Evolutionary conservation across 1,140 invertebrate species (phyloP).

Genomic region (Vanessa atalanta): DNA sequence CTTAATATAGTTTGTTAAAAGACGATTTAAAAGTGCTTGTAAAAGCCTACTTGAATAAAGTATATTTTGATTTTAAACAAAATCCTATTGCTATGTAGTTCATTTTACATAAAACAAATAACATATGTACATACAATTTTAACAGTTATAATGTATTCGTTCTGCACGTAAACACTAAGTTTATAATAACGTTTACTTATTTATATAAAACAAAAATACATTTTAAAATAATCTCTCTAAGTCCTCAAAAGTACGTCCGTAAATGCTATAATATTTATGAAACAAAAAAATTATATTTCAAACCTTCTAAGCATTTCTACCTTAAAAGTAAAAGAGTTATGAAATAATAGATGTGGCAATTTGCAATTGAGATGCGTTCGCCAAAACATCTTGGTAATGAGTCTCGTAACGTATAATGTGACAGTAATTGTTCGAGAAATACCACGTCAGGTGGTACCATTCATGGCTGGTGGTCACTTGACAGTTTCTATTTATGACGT

Average conservation of each 20-base stretch:
- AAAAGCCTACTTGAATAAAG: too few relatives aligned
- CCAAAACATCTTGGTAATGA: slow-evolving; percentile 13
- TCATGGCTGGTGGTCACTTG: slow-evolving; percentile 13
- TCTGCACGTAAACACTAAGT: too few relatives aligned
- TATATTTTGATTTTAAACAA: too few relatives aligned
- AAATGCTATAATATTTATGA: slow-evolving; percentile 11
- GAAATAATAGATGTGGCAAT: slow-evolving; percentile 22
- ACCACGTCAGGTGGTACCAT: slow-evolving; percentile 17
- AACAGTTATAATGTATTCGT: too few relatives aligned
- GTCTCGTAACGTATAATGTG: slow-evolving; percentile 10
- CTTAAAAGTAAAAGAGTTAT: slow-evolving; percentile 14
- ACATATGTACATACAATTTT: too few relatives aligned
- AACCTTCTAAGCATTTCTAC: not conserved
- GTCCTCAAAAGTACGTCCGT: not conserved
- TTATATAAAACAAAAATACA: too few relatives aligned
- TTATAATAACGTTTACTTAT: too few relatives aligned
- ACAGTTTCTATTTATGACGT: slow-evolving; percentile 16
- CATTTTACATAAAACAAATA: too few relatives aligned
- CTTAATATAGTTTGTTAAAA: too few relatives aligned
- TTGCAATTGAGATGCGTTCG: slow-evolving; percentile 10
- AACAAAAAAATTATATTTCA: not conserved
- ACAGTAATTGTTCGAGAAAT: slow-evolving; percentile 26
- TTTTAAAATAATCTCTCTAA: not conserved
- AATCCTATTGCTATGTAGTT: too few relatives aligned
- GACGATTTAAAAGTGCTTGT: too few relatives aligned